Evolutionary conservation across 2,797 vertebrate species (phyloP), one percentile per base, ranked within the genome.

Genomic region (Graptemys geographica): DNA sequence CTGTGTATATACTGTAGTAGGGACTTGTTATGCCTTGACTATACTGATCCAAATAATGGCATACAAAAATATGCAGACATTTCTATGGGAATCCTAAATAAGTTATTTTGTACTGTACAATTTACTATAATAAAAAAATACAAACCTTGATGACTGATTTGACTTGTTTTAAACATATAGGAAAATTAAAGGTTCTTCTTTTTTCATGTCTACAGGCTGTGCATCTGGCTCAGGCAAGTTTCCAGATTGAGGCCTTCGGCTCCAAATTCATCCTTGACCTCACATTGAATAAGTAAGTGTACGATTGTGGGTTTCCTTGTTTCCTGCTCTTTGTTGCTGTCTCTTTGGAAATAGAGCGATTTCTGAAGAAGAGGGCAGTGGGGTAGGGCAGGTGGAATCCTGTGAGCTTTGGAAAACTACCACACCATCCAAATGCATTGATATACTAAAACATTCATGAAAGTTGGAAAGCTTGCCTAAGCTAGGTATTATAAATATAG

Each of bases 201-300:
- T 51, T 89, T 97, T 97, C 95, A 83, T 97, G 80, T 97, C 94
- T 96, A 69, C 97, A 99, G 99, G 98, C 98, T 83, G 98, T 99
- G 93, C 99, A 99, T 98, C 99, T 99, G 91, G 99, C 99, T 96
- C 99, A 99, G 97, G 98, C 99, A 96, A 99, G 99, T 97, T 99
- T 99, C 98, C 99, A 99, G 97, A 98, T 99, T 94, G 99, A 99
- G 95, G 99, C 99, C 80, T 99, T 99, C 96, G 99, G 99, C 90
- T 98, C 99, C 97, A 99, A 98, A 97, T 99, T 99, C 98, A 98
- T 99, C 98, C 98, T 99, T 98, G 99, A 99, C 98, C 98, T 99
- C 86, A 97, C 98, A 44, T 81, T 99, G 98, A 99, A 99, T 98
- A 99, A 99, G 99, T 99, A 98, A 99, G 99, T 99, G 81, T 28